Evolutionary conservation across 92 coral and sea anemone genomes (phyloP).

Genomic region (Epizoanthus ramosus): DNA sequence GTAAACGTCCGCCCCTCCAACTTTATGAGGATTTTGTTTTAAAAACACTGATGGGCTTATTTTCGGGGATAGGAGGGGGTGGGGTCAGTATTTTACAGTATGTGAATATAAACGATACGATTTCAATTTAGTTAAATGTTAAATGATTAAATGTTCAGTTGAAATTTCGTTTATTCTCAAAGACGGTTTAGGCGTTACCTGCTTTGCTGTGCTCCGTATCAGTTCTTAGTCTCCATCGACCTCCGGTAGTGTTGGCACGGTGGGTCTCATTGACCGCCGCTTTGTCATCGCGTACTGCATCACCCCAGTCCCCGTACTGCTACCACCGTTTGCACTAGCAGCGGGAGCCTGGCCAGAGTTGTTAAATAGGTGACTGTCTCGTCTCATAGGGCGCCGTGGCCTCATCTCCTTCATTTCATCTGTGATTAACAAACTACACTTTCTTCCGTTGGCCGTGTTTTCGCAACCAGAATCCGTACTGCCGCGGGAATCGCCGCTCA

Average conservation of each 20-base stretch:
- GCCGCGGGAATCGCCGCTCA: slow-evolving; percentile 80
- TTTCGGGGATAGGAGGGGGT: too few relatives aligned
- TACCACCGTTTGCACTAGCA: slow-evolving; percentile 27
- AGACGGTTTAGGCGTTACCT: neutral
- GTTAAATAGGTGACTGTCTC: slow-evolving; percentile 91
- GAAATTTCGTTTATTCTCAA: neutral
- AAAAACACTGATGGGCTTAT: too few relatives aligned
- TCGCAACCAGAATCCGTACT: slow-evolving; percentile 86
- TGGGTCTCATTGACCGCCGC: slow-evolving; percentile 88
- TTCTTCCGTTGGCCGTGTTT: slow-evolving; percentile 60
- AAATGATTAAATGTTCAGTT: neutral
- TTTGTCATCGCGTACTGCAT: slow-evolving; percentile 81
- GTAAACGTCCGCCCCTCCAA: too few relatives aligned
- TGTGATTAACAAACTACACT: slow-evolving; percentile 82
- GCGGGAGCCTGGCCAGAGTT: slow-evolving; percentile 58
- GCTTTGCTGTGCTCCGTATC: neutral
- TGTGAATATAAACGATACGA: too few relatives aligned
- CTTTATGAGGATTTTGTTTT: too few relatives aligned
- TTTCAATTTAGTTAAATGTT: too few relatives aligned
- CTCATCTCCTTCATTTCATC: slow-evolving; percentile 78
- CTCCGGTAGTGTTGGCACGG: slow-evolving; percentile 92
- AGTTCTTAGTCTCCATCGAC: slow-evolving; percentile 63
- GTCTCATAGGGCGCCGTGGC: slow-evolving; percentile 83
- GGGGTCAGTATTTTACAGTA: too few relatives aligned
- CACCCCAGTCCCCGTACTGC: slow-evolving; percentile 37